phyloP scores from a whole-genome alignment of 2,797 vertebrate species.

The Pseudochirops corinnae region DNA sequence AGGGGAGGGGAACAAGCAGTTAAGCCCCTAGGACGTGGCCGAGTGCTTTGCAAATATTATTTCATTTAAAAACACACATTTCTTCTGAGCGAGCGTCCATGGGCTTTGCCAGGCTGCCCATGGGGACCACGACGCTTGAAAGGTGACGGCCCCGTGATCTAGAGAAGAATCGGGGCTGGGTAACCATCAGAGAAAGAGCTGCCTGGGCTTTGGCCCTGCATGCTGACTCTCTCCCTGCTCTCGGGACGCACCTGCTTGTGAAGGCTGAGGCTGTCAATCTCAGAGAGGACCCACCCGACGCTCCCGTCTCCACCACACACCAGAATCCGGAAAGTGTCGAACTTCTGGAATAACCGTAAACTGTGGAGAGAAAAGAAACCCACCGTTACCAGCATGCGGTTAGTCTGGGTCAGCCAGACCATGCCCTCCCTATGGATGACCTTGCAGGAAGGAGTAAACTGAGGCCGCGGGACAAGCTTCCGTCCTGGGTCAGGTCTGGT shows the following conservation, averaged over 20 bases:
- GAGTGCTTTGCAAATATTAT: too few species aligned
- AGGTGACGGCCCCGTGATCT: too few species aligned
- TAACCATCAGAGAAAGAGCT: too few species aligned
- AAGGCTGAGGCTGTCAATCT: constrained; percentile 95
- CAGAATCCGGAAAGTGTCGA: constrained; percentile 97
- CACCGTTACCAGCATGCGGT: background rate
- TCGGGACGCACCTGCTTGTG: constrained; percentile 93
- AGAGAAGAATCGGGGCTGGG: too few species aligned
- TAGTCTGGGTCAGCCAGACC: too few species aligned
- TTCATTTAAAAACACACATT: too few species aligned
- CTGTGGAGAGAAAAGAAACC: constrained; percentile 82
- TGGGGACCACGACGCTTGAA: rapidly evolving
- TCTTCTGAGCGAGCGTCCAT: too few species aligned
- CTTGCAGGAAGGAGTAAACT: too few species aligned
- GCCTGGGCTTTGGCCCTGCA: background rate
- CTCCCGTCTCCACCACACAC: constrained; percentile 98
- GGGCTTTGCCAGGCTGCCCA: too few species aligned
- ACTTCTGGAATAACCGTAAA: constrained; percentile 97
- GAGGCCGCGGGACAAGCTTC: too few species aligned
- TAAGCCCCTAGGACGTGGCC: too few species aligned
- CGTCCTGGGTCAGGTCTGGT: rapidly evolving
- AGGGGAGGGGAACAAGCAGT: too few species aligned
- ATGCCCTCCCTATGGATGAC: background rate
- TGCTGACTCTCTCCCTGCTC: background rate
- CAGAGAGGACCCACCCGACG: constrained; percentile 98